Evolutionary conservation across 1,140 invertebrate species (phyloP).

Genomic region (Drosophila tani): DNA sequence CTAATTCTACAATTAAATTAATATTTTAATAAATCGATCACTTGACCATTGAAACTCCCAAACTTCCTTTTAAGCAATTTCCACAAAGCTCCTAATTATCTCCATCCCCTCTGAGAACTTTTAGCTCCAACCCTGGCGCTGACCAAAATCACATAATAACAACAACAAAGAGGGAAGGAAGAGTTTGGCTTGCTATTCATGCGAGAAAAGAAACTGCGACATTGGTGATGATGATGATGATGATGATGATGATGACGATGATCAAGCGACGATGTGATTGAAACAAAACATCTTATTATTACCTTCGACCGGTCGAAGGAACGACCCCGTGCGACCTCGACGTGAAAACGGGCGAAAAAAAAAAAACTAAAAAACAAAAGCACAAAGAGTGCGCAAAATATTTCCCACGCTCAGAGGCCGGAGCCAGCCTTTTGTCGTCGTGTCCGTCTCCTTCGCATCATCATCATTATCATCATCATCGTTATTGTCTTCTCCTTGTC

Average conservation of each 20-base stretch:
- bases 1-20: no score
- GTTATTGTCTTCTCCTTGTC: constrained; percentile 59
- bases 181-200: constrained; percentile 33
- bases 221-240: constrained; percentile 18
- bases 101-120: not conserved
- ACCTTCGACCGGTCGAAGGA: constrained; percentile 69
- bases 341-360: constrained; percentile 48
- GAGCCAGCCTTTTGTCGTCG: constrained; percentile 71
- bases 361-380: constrained; percentile 17
- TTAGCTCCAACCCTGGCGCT: not conserved
- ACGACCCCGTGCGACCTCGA: constrained; percentile 78
- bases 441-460: constrained; percentile 40
- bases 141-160: not conserved
- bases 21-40: no score
- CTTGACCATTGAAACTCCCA: no score
- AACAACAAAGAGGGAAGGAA: not conserved
- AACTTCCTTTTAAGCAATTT: no score
- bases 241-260: constrained; percentile 32
- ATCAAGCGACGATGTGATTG: constrained; percentile 80
- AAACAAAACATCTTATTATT: constrained; percentile 84
- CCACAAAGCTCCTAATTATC: not conserved
- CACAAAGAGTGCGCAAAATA: constrained; percentile 69
- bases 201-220: constrained; percentile 19
- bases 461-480: constrained; percentile 23
- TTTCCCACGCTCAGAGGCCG: constrained; percentile 70